A percentile compares a stretch with the other conserved stretches of the same genome.
These are phyloP conservation scores for Diuraphis noxia DNA, from an alignment of 1,140 invertebrate genomes.

Conservation along the genomic window DNA sequence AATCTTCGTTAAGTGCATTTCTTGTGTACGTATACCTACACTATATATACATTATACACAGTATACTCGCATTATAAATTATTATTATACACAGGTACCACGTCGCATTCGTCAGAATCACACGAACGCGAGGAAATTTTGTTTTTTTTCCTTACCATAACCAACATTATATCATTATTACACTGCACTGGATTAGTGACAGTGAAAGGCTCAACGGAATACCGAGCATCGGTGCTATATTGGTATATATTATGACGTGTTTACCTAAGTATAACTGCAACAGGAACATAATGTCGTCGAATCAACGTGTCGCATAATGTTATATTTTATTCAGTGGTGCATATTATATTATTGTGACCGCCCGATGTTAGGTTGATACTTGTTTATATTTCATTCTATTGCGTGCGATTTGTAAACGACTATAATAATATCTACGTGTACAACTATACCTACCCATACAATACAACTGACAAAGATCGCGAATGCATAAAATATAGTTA, in stretches of 20 bases:
- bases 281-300: neutral
- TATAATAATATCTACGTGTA: neutral
- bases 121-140: neutral
- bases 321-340: neutral
- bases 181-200: neutral
- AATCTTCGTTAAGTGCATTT: slow-evolving; percentile 48
- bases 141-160: neutral
- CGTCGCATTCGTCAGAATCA: neutral
- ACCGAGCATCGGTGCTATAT: neutral
- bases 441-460: neutral
- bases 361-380: neutral
- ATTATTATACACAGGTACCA: neutral
- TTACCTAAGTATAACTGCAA: neutral
- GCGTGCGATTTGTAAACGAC: neutral
- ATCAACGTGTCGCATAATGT: neutral
- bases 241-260: neutral
- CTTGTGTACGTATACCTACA: neutral
- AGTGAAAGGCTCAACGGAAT: neutral
- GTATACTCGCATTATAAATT: neutral
- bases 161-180: neutral
- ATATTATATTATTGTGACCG: neutral
- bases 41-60: neutral
- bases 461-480: neutral
- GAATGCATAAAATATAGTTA: neutral
- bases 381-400: neutral